Percentiles rank a stretch among this genome's conserved stretches.
These are phyloP conservation scores for Centropristis striata DNA, from an alignment of 2,113 vertebrate species.

Conservation along the genomic window DNA sequence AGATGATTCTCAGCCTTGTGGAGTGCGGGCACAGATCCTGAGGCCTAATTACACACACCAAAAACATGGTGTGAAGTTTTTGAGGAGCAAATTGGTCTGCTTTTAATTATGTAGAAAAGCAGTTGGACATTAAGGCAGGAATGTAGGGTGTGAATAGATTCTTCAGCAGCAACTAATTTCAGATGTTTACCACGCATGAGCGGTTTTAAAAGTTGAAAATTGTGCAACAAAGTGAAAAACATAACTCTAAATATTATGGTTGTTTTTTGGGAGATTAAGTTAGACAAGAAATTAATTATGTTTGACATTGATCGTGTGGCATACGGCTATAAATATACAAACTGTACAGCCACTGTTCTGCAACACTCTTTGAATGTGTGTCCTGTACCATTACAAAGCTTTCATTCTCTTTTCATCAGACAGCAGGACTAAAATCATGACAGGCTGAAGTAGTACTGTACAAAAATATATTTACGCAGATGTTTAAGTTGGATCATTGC, in stretches of 20 bases:
- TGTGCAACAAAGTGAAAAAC: constrained; percentile 49
- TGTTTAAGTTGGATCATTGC: constrained; percentile 22
- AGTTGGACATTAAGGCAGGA: constrained; percentile 65
- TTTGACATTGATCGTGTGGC: constrained; percentile 22
- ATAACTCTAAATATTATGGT: constrained; percentile 19
- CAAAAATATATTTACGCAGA: constrained; percentile 17
- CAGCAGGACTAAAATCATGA: not conserved
- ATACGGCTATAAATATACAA: constrained; percentile 22
- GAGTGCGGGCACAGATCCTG: not conserved
- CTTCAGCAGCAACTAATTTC: constrained; percentile 70
- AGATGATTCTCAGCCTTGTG: constrained; percentile 14
- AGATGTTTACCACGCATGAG: constrained; percentile 70
- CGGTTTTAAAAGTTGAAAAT: constrained; percentile 61
- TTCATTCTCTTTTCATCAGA: constrained; percentile 5
- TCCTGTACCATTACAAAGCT: constrained; percentile 1
- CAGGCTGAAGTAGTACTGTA: constrained; percentile 10
- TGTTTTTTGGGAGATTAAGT: not conserved
- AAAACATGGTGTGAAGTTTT: constrained; percentile 59
- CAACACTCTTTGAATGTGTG: constrained; percentile 2
- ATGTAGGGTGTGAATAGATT: constrained; percentile 70
- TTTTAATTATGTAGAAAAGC: constrained; percentile 70
- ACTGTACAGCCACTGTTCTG: constrained; percentile 4
- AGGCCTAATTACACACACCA: constrained; percentile 38
- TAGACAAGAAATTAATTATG: constrained; percentile 20
- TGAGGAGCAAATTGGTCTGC: constrained; percentile 66